These are phyloP conservation scores for Thomomys bottae DNA, from an alignment of 2,113 vertebrate species.

Conservation along the genomic window DNA sequence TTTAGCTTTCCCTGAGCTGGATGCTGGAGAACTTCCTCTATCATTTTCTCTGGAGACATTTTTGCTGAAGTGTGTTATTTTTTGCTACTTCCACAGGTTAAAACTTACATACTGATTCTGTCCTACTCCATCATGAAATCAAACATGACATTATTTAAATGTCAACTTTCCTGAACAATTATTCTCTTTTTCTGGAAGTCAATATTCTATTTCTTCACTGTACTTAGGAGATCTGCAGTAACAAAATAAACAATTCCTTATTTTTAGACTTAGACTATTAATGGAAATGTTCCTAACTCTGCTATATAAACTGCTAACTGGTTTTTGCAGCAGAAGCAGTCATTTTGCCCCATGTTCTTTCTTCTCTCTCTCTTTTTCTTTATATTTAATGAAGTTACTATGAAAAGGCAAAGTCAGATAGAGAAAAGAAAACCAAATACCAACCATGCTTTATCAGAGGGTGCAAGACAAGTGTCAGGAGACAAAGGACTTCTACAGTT, in stretches of 20 bases:
- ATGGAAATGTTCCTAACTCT: background rate
- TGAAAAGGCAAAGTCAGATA: background rate
- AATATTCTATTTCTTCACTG: background rate
- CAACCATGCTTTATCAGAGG: background rate
- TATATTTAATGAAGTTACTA: background rate
- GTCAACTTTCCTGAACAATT: background rate
- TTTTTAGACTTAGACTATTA: background rate
- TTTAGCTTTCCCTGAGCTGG: background rate
- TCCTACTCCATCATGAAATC: slow-evolving; percentile 5
- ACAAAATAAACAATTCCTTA: background rate
- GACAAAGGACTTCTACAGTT: slow-evolving; percentile 11
- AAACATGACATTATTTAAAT: slow-evolving; percentile 28
- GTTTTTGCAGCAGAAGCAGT: background rate
- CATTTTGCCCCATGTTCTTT: background rate
- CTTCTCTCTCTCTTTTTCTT: background rate
- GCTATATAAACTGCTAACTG: slow-evolving; percentile 11
- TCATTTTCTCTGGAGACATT: background rate
- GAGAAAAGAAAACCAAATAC: slow-evolving; percentile 16
- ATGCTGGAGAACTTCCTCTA: background rate
- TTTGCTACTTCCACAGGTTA: background rate
- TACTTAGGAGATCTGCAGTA: background rate
- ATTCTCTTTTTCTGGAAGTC: background rate
- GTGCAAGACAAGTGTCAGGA: background rate
- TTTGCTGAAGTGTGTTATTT: background rate
- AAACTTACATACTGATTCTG: background rate